Conservation (phyloP, 2,797 vertebrate species). For the Falco novaeseelandiae region DNA sequence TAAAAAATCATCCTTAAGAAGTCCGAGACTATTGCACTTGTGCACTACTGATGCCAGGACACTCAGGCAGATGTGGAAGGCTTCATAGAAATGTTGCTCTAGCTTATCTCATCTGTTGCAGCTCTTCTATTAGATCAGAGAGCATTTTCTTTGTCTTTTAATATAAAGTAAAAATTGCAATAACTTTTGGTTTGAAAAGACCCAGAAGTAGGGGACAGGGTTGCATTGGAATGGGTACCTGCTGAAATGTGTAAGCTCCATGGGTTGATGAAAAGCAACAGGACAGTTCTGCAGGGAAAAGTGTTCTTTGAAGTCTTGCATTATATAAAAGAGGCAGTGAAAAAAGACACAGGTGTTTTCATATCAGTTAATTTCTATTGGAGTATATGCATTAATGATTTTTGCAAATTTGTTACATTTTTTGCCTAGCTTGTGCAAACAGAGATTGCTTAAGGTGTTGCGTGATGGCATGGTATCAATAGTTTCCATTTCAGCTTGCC, state of each 20-base stretch:
- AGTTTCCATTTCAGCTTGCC: neutral
- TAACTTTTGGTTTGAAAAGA: neutral
- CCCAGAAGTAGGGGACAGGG: neutral
- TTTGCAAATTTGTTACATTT: neutral
- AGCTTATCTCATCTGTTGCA: neutral
- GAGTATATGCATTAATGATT: neutral
- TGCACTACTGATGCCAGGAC: too few species aligned
- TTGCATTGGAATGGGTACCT: neutral
- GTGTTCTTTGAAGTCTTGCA: neutral
- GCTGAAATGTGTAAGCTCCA: neutral
- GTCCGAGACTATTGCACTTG: neutral
- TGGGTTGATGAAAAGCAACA: neutral
- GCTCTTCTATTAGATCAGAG: neutral
- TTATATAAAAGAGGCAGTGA: neutral
- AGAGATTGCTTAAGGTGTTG: neutral
- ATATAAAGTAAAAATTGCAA: neutral
- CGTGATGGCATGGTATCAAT: neutral
- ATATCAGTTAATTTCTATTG: neutral
- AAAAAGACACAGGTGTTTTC: neutral
- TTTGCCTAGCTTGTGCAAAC: neutral
- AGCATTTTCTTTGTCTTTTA: neutral
- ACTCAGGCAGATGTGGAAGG: neutral
- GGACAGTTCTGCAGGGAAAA: neutral
- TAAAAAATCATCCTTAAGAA: neutral
- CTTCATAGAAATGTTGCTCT: neutral